Conservation (phyloP, 2,888 invertebrate species). For the Caprella mutica region DNA sequence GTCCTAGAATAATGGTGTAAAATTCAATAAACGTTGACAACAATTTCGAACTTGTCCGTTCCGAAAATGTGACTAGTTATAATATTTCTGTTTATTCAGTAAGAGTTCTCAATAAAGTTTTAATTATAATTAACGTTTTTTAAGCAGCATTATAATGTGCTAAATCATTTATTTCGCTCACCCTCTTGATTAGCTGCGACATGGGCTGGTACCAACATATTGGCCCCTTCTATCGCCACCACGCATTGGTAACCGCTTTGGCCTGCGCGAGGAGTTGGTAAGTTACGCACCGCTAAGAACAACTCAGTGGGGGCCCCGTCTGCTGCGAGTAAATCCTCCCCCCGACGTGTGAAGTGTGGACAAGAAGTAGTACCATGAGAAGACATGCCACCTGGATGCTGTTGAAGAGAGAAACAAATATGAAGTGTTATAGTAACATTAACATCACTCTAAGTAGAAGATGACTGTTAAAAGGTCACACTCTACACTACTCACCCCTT, state of each 20-base stretch:
- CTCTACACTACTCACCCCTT: constrained; percentile 51
- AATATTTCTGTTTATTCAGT: no score
- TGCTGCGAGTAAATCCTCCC: constrained; percentile 53
- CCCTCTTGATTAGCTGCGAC: constrained; percentile 46
- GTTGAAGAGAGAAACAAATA: not conserved
- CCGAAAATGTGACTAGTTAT: no score
- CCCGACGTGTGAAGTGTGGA: constrained; percentile 14
- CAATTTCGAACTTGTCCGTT: no score
- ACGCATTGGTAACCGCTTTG: constrained; percentile 86
- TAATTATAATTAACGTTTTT: no score
- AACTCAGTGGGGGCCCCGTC: constrained; percentile 82
- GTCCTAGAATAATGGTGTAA: no score
- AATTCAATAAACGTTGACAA: no score
- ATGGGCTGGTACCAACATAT: constrained; percentile 37
- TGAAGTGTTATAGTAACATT: not conserved
- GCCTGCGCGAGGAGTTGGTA: constrained; percentile 72
- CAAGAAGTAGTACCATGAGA: constrained; percentile 15
- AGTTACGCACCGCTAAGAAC: constrained; percentile 74
- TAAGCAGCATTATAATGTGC: no score
- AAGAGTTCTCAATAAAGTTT: no score
- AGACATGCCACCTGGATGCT: constrained; percentile 9
- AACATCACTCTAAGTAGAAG: not conserved
- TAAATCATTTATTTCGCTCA: no score
- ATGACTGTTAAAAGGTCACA: no score
- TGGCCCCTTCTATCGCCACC: constrained; percentile 44